Conservation (phyloP, 2,113 vertebrate genomes). For the Fulica atra region DNA sequence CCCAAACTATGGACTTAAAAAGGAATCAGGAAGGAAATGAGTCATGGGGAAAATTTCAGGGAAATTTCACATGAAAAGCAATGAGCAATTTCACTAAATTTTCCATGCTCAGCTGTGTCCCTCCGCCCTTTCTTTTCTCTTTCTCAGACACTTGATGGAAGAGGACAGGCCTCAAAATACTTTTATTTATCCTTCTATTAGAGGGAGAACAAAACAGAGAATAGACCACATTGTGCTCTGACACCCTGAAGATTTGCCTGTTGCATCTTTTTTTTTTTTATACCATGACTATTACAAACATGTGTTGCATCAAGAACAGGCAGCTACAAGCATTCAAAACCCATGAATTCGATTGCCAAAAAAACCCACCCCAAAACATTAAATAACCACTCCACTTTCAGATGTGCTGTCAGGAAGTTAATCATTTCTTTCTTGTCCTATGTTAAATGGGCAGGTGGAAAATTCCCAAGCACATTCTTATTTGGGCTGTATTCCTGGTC, state of each 20-base stretch:
- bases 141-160: background rate
- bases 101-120: background rate
- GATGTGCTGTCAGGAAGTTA: conserved; percentile 17
- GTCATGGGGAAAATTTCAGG: conserved; percentile 42
- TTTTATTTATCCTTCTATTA: background rate
- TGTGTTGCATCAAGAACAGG: background rate
- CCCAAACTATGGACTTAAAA: background rate
- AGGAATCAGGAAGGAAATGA: conserved; percentile 37
- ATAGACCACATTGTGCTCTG: background rate
- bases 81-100: conserved; percentile 43
- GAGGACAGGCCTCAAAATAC: background rate
- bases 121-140: background rate
- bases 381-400: conserved; percentile 35
- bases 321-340: conserved; percentile 19
- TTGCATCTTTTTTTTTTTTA: background rate
- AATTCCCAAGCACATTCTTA: conserved; percentile 31
- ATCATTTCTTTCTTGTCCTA: conserved; percentile 10
- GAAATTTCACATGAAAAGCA: conserved; percentile 51
- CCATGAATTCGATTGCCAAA: conserved; percentile 26
- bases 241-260: background rate
- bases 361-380: background rate
- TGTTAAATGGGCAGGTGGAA: conserved; percentile 40
- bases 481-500: background rate
- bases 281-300: background rate
- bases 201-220: conserved; percentile 3